phyloP scores from a whole-genome alignment of 2,113 vertebrate species.

The Rallus limicola region DNA sequence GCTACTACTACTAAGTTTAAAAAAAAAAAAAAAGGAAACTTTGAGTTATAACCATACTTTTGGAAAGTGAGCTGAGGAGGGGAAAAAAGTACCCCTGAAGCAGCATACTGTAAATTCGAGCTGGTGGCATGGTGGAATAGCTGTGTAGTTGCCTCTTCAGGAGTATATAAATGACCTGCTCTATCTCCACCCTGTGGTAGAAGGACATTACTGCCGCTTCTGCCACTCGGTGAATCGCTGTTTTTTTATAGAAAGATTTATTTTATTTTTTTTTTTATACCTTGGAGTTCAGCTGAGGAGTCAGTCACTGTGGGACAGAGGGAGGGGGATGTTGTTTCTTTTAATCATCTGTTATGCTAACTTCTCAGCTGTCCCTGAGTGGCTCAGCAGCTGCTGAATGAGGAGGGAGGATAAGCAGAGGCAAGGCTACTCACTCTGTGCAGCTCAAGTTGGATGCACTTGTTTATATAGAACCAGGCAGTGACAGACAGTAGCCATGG shows the following conservation, averaged over 20 bases:
- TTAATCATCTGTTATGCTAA: background rate
- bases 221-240: background rate
- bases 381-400: background rate
- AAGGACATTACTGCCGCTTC: background rate
- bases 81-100: fast-evolving
- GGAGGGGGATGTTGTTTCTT: constrained; percentile 1
- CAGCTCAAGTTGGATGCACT: background rate
- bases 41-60: background rate
- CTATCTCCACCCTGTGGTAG: constrained; percentile 69
- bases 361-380: background rate
- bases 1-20: background rate
- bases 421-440: background rate
- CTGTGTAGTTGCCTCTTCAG: background rate
- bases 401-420: background rate
- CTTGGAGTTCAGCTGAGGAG: constrained; percentile 21
- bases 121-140: background rate
- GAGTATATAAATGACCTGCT: constrained; percentile 11
- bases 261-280: background rate
- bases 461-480: constrained; percentile 37
- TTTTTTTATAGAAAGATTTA: background rate
- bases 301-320: background rate
- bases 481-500: constrained; percentile 67
- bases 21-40: background rate
- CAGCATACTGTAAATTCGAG: background rate
- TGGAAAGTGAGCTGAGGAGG: background rate